phyloP scores from a whole-genome alignment of 2,888 invertebrate genomes.

The Scrobipalpa atriplicella region DNA sequence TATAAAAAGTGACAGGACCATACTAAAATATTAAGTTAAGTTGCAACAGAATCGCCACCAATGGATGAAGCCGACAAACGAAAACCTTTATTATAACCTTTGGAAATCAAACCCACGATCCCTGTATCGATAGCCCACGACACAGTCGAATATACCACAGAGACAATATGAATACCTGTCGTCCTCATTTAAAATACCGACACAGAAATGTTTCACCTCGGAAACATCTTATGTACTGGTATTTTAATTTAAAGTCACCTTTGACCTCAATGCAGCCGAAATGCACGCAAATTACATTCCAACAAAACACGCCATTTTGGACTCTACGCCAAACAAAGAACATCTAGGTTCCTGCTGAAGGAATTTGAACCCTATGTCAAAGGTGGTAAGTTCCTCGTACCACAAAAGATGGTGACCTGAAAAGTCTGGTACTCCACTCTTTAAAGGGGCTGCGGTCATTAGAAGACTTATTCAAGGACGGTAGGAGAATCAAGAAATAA shows the following conservation, averaged over 20 bases:
- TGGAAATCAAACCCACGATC: too few relatives aligned
- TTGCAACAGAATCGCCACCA: too few relatives aligned
- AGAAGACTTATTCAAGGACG: slow-evolving; percentile 17
- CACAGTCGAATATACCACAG: too few relatives aligned
- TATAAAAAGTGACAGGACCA: too few relatives aligned
- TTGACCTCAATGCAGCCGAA: slow-evolving; percentile 2
- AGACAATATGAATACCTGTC: too few relatives aligned
- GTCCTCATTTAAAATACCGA: background rate
- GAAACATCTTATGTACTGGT: background rate
- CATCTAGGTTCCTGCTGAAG: background rate
- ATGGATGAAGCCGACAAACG: too few relatives aligned
- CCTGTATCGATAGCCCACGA: too few relatives aligned
- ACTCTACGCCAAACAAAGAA: slow-evolving; percentile 1
- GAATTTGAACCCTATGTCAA: background rate
- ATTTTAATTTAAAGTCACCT: slow-evolving; percentile 9
- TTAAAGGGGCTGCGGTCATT: slow-evolving; percentile 30
- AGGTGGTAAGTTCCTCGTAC: background rate
- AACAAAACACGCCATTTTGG: background rate
- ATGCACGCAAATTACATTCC: slow-evolving; percentile 9
- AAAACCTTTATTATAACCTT: too few relatives aligned
- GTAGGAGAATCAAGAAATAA: background rate
- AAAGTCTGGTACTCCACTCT: slow-evolving; percentile 23
- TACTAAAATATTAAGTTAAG: too few relatives aligned
- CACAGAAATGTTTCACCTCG: background rate
- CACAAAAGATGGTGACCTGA: slow-evolving; percentile 28